Conservation (phyloP, 1,140 invertebrate species). For the Plectrocnemia conspersa region DNA sequence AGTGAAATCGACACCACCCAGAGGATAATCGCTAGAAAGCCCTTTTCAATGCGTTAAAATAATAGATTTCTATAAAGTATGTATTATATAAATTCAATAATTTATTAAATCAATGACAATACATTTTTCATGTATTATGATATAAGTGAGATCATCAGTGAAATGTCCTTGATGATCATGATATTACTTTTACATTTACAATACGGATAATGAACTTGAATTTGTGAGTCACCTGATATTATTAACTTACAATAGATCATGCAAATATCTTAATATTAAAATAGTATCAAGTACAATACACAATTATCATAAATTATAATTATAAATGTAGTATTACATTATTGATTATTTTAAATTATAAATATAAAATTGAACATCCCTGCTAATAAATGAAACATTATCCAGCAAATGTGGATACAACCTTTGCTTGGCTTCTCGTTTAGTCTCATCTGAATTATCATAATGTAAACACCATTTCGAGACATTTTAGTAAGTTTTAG, state of each 20-base stretch:
- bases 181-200: too few species aligned
- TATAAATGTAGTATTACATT: not conserved
- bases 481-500: not conserved
- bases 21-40: conserved; percentile 3
- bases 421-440: conserved; percentile 14
- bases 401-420: conserved; percentile 6
- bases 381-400: not conserved
- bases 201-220: too few species aligned
- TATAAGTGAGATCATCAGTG: too few species aligned
- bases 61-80: not conserved
- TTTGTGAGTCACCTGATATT: too few species aligned
- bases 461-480: conserved; percentile 21
- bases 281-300: too few species aligned
- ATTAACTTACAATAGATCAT: too few species aligned
- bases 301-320: not conserved
- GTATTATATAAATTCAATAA: not conserved
- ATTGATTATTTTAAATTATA: not conserved
- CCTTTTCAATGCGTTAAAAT: not conserved
- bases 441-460: conserved; percentile 26
- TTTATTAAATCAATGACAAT: not conserved
- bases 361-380: conserved; percentile 11
- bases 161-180: too few species aligned
- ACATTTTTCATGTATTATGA: not conserved
- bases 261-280: too few species aligned
- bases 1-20: not conserved